Base-by-base conservation (phyloP, 2,888 invertebrate species). In the Caenorhabditis sp. region DNA sequence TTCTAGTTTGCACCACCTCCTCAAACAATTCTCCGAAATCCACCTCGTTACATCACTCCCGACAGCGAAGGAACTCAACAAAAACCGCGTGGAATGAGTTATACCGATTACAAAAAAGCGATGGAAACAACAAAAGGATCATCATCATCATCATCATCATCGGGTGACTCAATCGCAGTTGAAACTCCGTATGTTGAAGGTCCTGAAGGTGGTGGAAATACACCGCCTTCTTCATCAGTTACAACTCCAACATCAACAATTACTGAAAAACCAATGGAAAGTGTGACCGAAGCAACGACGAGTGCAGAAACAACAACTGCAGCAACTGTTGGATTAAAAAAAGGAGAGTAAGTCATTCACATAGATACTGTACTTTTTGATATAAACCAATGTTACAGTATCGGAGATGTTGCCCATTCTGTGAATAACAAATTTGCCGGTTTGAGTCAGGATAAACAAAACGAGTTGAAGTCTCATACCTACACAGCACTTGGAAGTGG, bases 401-500 rank as follows among this genome's bases (percentile, higher is more conserved):
- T 66, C 17, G 70, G 58, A 8, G 66, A 54, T 8, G 62, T 70
- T 26, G 70, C 70, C 31, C 62, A 70, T 19, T 57, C 61, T 26
- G 10, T 70, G 58, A 58, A 70, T 50, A 54, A 36, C 19, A 26
- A 58, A 23, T 65, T 58, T 58, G 43, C 51, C 19, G 59, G 66
- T 14, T 54, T 66, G 36, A 58, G 55, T 3, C 10, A 49, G 6
- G 71, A 71, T 3, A 26, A 36, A 27, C 66, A 71, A 59, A 59
- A 58, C n/a, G 50, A 60, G 4, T 60, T 59, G 36, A 36, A 58
- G 27, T 74, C 71, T 8, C 67, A 74, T 19, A 75, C 77, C 1
- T 77, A 74, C 27, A 70, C 80, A 17, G 66, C 76, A 19, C 61
- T 80, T 0, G 76, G 80, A 14, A 76, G 80, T 2, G 75, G 78